These are phyloP conservation scores for Bubo scandiacus DNA, from an alignment of 2,113 vertebrate species.

Conservation along the genomic window DNA sequence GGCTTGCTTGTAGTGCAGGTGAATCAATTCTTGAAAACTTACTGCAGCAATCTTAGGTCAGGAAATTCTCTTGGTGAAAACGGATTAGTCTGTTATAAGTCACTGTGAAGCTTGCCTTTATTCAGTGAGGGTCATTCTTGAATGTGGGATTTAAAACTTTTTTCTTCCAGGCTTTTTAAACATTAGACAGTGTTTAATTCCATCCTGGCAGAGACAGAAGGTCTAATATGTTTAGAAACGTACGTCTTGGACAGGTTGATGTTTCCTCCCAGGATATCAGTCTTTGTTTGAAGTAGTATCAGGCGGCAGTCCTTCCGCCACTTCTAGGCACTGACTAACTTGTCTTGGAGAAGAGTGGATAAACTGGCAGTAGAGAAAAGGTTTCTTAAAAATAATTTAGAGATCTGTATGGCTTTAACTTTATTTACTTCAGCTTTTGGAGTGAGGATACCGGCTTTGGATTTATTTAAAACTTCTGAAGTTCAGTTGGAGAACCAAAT, in stretches of 20 bases:
- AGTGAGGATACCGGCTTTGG: background rate
- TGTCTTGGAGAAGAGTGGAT: background rate
- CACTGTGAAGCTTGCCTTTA: background rate
- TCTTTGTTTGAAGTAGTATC: constrained; percentile 5
- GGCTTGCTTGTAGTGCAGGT: background rate
- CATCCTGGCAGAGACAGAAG: background rate
- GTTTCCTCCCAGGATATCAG: background rate
- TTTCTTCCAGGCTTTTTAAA: background rate
- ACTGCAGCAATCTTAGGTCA: background rate
- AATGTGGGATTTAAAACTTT: background rate
- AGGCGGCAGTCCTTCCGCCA: background rate
- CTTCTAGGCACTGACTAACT: background rate
- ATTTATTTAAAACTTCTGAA: constrained; percentile 28
- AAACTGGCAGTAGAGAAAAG: background rate
- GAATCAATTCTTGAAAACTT: background rate
- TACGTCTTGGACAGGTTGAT: background rate
- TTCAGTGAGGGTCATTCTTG: background rate
- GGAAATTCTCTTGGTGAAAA: background rate
- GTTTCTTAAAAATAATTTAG: background rate
- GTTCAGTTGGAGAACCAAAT: background rate
- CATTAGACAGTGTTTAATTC: background rate
- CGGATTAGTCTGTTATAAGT: background rate
- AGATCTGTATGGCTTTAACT: background rate
- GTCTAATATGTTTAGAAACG: background rate
- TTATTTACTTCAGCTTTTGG: background rate